Conservation (phyloP, 2,797 vertebrate genomes). For the Pipistrellus nathusii region DNA sequence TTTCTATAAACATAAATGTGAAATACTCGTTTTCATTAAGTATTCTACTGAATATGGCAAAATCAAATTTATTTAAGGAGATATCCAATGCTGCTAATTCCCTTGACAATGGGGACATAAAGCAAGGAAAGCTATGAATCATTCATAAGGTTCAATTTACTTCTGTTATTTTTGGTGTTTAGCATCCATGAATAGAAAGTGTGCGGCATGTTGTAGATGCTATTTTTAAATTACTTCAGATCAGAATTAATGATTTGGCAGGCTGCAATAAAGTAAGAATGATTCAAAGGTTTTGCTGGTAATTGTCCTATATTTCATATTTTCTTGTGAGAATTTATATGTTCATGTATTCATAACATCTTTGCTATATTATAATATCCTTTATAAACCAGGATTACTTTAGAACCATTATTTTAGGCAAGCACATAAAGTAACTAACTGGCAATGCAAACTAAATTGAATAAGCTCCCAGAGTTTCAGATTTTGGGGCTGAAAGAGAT, state of each 20-base stretch:
- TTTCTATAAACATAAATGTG: slow-evolving; percentile 77
- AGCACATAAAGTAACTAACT: slow-evolving; percentile 44
- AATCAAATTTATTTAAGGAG: slow-evolving; percentile 76
- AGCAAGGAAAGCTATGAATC: slow-evolving; percentile 76
- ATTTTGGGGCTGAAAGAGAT: slow-evolving; percentile 40
- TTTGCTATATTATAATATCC: slow-evolving; percentile 28
- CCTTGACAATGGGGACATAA: slow-evolving; percentile 71
- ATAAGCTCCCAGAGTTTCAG: slow-evolving; percentile 42
- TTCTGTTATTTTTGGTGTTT: slow-evolving; percentile 78
- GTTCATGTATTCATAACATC: slow-evolving; percentile 11
- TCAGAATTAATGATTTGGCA: slow-evolving; percentile 73
- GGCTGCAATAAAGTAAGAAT: slow-evolving; percentile 64
- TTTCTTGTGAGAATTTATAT: slow-evolving; percentile 8
- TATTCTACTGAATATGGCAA: slow-evolving; percentile 71
- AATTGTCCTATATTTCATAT: slow-evolving; percentile 69
- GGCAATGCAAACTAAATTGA: slow-evolving; percentile 42
- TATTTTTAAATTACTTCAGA: slow-evolving; percentile 74
- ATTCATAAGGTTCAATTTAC: slow-evolving; percentile 73
- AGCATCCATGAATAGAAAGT: slow-evolving; percentile 74
- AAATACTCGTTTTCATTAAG: slow-evolving; percentile 83
- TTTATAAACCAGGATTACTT: slow-evolving; percentile 60
- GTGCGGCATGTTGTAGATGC: slow-evolving; percentile 59
- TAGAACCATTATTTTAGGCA: slow-evolving; percentile 61
- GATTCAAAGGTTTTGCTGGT: slow-evolving; percentile 59
- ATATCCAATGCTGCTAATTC: slow-evolving; percentile 69